Evolutionary conservation across 2,797 vertebrate species (phyloP).

Genomic region (Halcyon leucocephala): DNA sequence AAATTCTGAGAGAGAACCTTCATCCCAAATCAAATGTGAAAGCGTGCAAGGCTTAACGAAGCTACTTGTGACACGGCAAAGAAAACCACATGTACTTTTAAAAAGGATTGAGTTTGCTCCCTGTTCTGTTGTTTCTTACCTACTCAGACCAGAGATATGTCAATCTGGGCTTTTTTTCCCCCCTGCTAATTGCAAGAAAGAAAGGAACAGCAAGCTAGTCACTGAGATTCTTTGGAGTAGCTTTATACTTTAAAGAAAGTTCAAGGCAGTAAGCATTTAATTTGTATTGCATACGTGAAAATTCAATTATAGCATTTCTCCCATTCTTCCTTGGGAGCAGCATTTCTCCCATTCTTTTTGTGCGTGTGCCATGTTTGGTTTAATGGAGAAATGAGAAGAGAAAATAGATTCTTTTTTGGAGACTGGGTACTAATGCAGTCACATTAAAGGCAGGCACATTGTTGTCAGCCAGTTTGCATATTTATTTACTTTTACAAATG

Average conservation of each 20-base stretch:
- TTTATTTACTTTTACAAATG: slow-evolving; percentile 83
- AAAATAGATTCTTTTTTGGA: slow-evolving; percentile 71
- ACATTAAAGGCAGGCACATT: slow-evolving; percentile 69
- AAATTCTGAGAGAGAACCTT: background rate
- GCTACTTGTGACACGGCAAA: background rate
- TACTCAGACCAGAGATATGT: background rate
- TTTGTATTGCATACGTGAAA: slow-evolving; percentile 52
- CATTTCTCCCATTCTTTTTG: slow-evolving; percentile 55
- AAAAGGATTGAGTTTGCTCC: background rate
- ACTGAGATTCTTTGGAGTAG: background rate
- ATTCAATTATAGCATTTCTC: slow-evolving; percentile 43
- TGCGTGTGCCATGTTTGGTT: slow-evolving; percentile 61
- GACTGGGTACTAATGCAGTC: slow-evolving; percentile 74
- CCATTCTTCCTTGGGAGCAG: background rate
- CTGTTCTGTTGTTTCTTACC: background rate
- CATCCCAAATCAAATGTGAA: background rate
- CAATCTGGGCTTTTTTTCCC: background rate
- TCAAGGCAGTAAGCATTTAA: slow-evolving; percentile 40
- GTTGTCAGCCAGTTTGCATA: slow-evolving; percentile 76
- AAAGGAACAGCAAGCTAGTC: background rate
- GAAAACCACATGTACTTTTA: background rate
- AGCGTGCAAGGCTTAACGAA: background rate
- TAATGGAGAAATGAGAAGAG: slow-evolving; percentile 73
- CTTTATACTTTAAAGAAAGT: slow-evolving; percentile 51
- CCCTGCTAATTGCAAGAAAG: slow-evolving; percentile 12